Percentiles rank a stretch among this genome's conserved stretches.
These are phyloP conservation scores for Bombus breviceps DNA, from an alignment of 1,140 invertebrate genomes.

Conservation along the genomic window DNA sequence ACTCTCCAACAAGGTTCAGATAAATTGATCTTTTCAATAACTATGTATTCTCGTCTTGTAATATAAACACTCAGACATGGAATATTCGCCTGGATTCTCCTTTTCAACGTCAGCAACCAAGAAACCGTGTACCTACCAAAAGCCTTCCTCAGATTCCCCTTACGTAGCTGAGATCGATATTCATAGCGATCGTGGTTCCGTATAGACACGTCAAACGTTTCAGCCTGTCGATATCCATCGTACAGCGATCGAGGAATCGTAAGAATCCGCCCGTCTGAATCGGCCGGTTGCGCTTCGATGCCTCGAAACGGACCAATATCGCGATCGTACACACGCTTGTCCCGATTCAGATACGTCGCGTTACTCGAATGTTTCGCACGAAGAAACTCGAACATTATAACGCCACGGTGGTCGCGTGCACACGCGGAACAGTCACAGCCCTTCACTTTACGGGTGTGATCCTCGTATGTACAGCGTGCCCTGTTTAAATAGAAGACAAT, in stretches of 20 bases:
- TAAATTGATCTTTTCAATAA: too few species aligned
- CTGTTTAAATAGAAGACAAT: too few species aligned
- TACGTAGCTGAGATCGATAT: background rate
- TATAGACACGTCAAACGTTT: background rate
- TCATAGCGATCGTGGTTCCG: background rate
- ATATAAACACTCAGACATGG: background rate
- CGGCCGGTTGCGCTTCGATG: background rate
- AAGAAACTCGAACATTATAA: constrained; percentile 6
- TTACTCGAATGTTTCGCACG: constrained; percentile 5
- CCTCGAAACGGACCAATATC: constrained; percentile 26
- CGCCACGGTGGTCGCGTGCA: background rate
- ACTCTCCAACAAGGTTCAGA: background rate
- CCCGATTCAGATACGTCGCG: background rate
- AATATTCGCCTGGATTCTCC: background rate
- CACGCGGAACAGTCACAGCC: background rate
- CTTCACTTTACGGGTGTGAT: background rate
- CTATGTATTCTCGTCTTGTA: too few species aligned
- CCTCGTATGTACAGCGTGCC: background rate
- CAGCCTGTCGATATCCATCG: background rate
- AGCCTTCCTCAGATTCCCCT: background rate
- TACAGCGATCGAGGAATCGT: background rate
- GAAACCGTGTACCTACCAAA: background rate
- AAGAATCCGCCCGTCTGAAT: background rate
- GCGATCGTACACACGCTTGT: background rate
- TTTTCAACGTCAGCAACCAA: background rate